Percentiles rank a stretch among this genome's conserved stretches.
Conservation (phyloP, 1,140 invertebrate species). For the Drosophila orena region DNA sequence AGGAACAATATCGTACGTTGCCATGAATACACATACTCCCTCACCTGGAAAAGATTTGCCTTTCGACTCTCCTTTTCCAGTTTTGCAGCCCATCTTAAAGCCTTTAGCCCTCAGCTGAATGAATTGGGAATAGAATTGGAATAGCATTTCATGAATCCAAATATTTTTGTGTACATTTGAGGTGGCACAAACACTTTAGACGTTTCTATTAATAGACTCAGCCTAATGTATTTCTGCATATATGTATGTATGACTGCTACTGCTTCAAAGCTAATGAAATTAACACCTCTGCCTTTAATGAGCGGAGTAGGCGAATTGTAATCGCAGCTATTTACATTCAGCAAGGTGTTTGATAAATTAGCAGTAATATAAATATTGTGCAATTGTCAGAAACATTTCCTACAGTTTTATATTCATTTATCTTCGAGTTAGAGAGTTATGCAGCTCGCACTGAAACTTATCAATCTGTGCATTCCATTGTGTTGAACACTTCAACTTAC, state of each 20-base stretch:
- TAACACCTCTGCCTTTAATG: slow-evolving; percentile 23
- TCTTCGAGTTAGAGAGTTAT: no score
- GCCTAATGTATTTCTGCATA: not conserved
- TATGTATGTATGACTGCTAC: slow-evolving; percentile 17
- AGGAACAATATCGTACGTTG: slow-evolving; percentile 72
- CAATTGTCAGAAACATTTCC: no score
- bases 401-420: no score
- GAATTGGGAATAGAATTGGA: no score
- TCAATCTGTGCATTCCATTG: slow-evolving; percentile 3
- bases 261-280: slow-evolving; percentile 25
- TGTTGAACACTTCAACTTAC: slow-evolving; percentile 22
- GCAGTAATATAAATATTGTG: no score
- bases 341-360: no score
- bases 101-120: not conserved
- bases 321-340: not conserved
- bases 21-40: slow-evolving; percentile 56
- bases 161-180: not conserved
- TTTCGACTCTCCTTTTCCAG: not conserved
- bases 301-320: not conserved
- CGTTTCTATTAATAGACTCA: slow-evolving; percentile 21
- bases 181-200: slow-evolving; percentile 11
- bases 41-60: slow-evolving; percentile 30
- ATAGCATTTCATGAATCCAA: not conserved
- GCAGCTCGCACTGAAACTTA: slow-evolving; percentile 12
- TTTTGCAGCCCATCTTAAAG: slow-evolving; percentile 19